Evolutionary conservation across 2,888 invertebrate genomes (phyloP).

Genomic region (Sicus ferrugineus): DNA sequence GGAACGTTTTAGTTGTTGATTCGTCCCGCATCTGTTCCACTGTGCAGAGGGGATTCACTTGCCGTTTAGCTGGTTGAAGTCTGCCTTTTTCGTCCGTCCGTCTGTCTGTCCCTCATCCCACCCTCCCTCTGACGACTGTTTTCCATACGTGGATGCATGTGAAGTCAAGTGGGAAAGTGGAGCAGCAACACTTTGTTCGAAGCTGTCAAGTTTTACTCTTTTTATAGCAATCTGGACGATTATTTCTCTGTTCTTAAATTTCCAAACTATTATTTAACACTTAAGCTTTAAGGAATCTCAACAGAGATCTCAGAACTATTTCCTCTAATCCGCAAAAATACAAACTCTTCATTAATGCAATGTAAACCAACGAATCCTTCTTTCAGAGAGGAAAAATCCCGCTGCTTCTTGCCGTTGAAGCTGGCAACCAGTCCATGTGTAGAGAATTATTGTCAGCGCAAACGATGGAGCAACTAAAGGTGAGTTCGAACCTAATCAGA

Average conservation of each 20-base stretch:
- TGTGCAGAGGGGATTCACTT: too few species aligned
- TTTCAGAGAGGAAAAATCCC: constrained; percentile 93
- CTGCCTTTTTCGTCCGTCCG: too few species aligned
- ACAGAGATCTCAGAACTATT: too few species aligned
- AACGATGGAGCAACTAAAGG: constrained; percentile 86
- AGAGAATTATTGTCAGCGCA: constrained; percentile 89
- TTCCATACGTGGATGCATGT: background rate
- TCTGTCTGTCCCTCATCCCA: constrained; percentile 7
- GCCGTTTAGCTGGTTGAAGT: too few species aligned
- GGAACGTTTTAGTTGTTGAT: too few species aligned
- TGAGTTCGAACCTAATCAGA: constrained; percentile 51
- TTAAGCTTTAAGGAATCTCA: too few species aligned
- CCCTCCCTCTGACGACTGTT: background rate
- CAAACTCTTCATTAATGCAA: too few species aligned
- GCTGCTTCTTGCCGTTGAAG: constrained; percentile 90
- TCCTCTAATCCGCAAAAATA: too few species aligned
- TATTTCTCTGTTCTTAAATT: constrained; percentile 53
- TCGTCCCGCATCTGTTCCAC: too few species aligned
- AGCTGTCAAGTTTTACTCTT: constrained; percentile 37
- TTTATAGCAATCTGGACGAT: constrained; percentile 40
- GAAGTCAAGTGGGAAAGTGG: constrained; percentile 7
- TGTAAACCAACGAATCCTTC: too few species aligned
- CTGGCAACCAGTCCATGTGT: constrained; percentile 94
- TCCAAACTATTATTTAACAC: constrained; percentile 34
- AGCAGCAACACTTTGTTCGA: constrained; percentile 34